Base-by-base conservation (phyloP, 2,888 invertebrate species). In the Gastrophysa polygoni region DNA sequence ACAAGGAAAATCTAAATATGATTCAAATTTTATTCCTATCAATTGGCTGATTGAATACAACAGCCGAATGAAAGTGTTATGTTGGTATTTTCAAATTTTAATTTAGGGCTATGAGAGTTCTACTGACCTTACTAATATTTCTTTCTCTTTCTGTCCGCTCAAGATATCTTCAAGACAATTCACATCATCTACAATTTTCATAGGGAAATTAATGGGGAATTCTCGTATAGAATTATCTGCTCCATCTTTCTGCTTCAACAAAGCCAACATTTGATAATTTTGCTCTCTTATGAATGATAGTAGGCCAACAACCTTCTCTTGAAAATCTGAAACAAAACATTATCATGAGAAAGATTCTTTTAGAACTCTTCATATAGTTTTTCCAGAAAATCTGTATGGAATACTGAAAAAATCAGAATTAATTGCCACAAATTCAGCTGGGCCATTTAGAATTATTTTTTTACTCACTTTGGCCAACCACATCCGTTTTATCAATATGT, bases 251-350 rank as follows among this genome's bases (percentile, higher is more conserved):
- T 47, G n/a, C 5, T 47, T 47, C 47, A 47, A 14, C 14, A 47
- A 8, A 3, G 47, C 47, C 8, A 47, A 14, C 8, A 47, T 17
- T 18, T 47, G 47, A 18, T 18, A 47, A 47, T 47, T 47, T 14
- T 47, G 47, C 47, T 47, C 47, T 14, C 20, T 47, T 7, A 47
- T 47, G 14, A 47, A 47, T 8, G 47, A 47, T 47, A 47, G 47
- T 18, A 47, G 47, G 14, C 47, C 14, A 18, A 47, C 47, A 8
- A 47, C 18, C 18, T 10, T 47, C 20, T 47, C 47, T 47, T 47
- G 47, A 47, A 47, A 47, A 47, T 20, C 47, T 47, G 47, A 47
- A 47, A n/a, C 8, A 17, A 21, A 46, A 46, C 3, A 46, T 17
- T 20, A 18, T 10, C 10, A 2, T 8, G 8, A 32, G 6, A 32